Evolutionary conservation across 2,888 invertebrate species (phyloP), one percentile per base, ranked within the genome.

Genomic region (Acronicta alni): DNA sequence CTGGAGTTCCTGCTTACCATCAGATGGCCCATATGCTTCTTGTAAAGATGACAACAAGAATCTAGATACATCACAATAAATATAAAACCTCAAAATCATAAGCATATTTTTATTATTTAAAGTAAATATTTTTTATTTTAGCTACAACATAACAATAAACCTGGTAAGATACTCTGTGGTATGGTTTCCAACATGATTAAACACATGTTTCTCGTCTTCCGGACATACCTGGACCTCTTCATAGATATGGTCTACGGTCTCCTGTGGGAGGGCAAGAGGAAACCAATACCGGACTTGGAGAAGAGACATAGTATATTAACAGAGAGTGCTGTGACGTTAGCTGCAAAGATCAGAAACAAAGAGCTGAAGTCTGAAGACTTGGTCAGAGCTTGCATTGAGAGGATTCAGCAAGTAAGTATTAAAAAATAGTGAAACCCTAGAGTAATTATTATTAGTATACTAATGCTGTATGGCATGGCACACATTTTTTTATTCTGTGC

Each of bases 301-400:
- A 84, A 87, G 37, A 81, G 76, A 32, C 91, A 92, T 58, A 75
- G 69, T 0, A 79, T 94, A 0, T 72, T 94, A 5, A 66, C 82
- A 0, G 95, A 96, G 79, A 97, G 97, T 86, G 97, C 97, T 0
- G 92, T 95, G 14, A 89, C 95, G 14, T 84, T 97, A 64, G 97
- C 97, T 0, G 87, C 90, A 47, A 95, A 96, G 88, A 97, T 97
- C 52, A 93, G 96, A 79, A 89, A 82, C 23, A 94, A 94, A 48
- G 91, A 96, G 80, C 67, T 97, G 9, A 96, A 95, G 46, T 96
- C 96, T 2, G 96, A 96, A 80, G 95, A 96, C 63, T 95, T 98
- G 16, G 97, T 98, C 0, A 90, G 91, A 62, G 95, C 96, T 2
- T 98, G 96, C 83, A 97, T 98, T 67, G 96, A 97, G 46, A 95